Percentiles rank a stretch among this genome's conserved stretches.
Conservation (phyloP, 2,797 vertebrate genomes). For the Numenius phaeopus region DNA sequence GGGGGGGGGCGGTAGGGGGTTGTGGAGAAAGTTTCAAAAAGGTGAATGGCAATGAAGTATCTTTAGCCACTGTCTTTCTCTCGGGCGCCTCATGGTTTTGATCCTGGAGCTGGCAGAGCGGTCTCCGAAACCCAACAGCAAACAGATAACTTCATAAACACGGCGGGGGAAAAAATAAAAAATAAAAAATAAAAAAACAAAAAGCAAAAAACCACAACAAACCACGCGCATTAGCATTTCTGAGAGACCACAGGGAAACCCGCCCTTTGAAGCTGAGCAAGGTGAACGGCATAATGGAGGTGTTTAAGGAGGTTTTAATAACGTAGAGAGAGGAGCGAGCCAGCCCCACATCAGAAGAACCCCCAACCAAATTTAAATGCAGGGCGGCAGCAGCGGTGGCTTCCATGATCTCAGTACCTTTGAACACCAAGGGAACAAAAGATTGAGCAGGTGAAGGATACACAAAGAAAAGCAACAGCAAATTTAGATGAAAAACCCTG, state of each 20-base stretch:
- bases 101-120: neutral
- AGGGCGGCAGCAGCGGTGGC: neutral
- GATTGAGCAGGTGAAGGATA: neutral
- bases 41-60: neutral
- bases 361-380: conserved; percentile 28
- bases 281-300: conserved; percentile 28
- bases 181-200: too few species aligned
- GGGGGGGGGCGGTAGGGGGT: too few species aligned
- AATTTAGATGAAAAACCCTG: conserved; percentile 19
- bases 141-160: conserved; percentile 33
- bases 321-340: neutral
- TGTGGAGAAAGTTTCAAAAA: neutral
- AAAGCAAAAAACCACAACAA: neutral
- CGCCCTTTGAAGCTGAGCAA: conserved; percentile 54
- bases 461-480: conserved; percentile 20
- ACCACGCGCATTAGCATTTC: neutral
- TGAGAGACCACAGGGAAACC: neutral
- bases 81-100: neutral
- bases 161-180: neutral
- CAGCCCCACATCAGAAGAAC: neutral
- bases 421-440: conserved; percentile 46
- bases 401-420: conserved; percentile 1
- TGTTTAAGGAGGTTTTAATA: conserved; percentile 60
- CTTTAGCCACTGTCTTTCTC: neutral
- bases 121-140: neutral